A percentile compares a stretch with the other conserved stretches of the same genome.
Evolutionary conservation across 2,797 vertebrate species (phyloP).

Genomic region (Coccyzus lansbergi): DNA sequence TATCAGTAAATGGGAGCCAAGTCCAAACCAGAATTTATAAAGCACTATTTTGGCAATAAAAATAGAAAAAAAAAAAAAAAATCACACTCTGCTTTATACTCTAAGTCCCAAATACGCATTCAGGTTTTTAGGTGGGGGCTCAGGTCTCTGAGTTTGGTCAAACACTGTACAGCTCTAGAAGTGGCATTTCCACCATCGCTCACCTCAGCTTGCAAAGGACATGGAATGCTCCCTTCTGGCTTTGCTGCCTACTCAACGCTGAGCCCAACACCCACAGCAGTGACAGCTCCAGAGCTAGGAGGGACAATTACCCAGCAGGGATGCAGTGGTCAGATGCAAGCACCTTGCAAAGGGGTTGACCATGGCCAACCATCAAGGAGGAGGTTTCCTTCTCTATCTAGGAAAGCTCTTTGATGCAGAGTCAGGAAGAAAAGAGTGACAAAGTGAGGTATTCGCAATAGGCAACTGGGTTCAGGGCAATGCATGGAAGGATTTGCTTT

Average conservation of each 20-base stretch:
- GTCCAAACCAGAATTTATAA: neutral
- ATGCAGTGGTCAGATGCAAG: neutral
- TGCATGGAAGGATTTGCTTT: fast-evolving
- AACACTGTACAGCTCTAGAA: neutral
- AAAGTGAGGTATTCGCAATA: neutral
- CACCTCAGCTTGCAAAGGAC: neutral
- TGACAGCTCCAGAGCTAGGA: neutral
- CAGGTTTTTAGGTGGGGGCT: neutral
- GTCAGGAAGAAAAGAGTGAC: neutral
- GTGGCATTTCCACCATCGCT: neutral
- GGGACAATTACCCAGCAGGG: neutral
- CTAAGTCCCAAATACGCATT: neutral
- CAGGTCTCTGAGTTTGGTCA: neutral
- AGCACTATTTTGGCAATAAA: neutral
- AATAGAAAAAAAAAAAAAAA: neutral
- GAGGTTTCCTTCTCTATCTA: neutral
- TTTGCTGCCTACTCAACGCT: neutral
- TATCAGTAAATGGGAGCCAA: neutral
- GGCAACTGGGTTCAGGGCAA: neutral
- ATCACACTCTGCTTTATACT: neutral
- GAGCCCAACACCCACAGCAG: fast-evolving
- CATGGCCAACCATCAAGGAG: neutral
- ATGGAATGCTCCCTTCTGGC: fast-evolving
- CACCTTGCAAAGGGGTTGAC: neutral
- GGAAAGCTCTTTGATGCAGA: neutral